Evolutionary conservation across 92 coral and sea anemone species (phyloP).

Genomic region (Meandrina meandrites): DNA sequence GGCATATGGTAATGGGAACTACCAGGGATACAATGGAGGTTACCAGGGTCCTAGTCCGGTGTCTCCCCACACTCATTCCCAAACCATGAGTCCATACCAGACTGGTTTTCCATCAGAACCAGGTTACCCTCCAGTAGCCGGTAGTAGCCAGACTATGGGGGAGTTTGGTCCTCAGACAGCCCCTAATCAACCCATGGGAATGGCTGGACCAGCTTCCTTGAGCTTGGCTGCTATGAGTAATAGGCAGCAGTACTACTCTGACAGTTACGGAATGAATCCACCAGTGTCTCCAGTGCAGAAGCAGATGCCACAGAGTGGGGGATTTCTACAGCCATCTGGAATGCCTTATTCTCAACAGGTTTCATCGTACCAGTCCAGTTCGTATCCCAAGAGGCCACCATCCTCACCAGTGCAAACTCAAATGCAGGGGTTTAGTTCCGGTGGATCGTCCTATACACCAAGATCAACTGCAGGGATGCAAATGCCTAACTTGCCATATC

Average conservation of each 20-base stretch:
- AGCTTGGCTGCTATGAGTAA: conserved; percentile 45
- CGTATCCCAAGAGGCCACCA: conserved; percentile 59
- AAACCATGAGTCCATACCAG: conserved; percentile 55
- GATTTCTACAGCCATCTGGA: conserved; percentile 33
- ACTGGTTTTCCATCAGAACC: conserved; percentile 41
- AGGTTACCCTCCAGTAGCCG: conserved; percentile 15
- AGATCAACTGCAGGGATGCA: conserved; percentile 61
- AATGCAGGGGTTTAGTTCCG: conserved; percentile 45
- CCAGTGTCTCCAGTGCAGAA: conserved; percentile 62
- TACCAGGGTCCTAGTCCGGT: conserved; percentile 53
- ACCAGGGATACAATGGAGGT: conserved; percentile 57
- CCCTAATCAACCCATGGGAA: conserved; percentile 31
- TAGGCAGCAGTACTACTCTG: conserved; percentile 56
- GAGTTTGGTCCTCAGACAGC: conserved; percentile 36
- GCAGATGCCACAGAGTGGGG: conserved; percentile 40
- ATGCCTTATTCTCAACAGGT: conserved; percentile 38
- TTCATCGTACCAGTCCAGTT: conserved; percentile 43
- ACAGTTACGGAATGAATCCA: conserved; percentile 46
- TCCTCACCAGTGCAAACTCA: conserved; percentile 61
- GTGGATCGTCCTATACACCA: conserved; percentile 52
- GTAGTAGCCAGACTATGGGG: conserved; percentile 19
- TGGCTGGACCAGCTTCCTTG: conserved; percentile 38
- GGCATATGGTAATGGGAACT: conserved; percentile 48
- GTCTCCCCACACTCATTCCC: conserved; percentile 39
- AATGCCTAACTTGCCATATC: conserved; percentile 61